Evolutionary conservation across 2,888 invertebrate genomes (phyloP), one percentile per base, ranked within the genome.

Genomic region (Lydus trimaculatus): DNA sequence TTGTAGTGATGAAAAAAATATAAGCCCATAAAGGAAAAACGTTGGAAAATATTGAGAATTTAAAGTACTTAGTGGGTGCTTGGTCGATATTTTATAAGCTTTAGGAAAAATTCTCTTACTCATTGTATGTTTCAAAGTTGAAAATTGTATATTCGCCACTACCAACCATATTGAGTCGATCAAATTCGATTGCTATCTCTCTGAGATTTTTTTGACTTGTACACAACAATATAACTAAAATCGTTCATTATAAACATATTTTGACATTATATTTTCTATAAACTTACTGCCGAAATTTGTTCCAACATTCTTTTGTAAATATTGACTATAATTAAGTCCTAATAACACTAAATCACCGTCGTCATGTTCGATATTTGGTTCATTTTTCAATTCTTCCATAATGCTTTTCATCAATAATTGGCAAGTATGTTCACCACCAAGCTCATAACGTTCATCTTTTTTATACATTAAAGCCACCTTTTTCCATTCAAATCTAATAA

Each of bases 61-160:
- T n/a, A n/a, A n/a, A n/a, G n/a, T n/a, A n/a, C n/a, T n/a, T n/a
- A n/a, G n/a, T n/a, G n/a, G n/a, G n/a, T n/a, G n/a, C n/a, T n/a
- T n/a, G n/a, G n/a, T n/a, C n/a, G n/a, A n/a, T n/a, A n/a, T n/a
- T n/a, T n/a, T n/a, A 28, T 28, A 28, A 28, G 28, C 2, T 36
- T 36, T 15, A 36, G 3, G 15, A 43, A 7, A n/a, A 17, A 7
- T 43, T 43, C 66, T 85, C 91, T 91, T 86, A 98, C 98, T 96
- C 95, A 75, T 95, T 95, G 85, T 97, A 98, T 43, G 99, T 89
- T 84, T 98, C 98, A 79, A 99, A 96, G 86, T 97, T 99, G 87
- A 99, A 96, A 88, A 99, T 98, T 64, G 98, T 96, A 86, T 98
- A 99, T 87, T 99, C 98, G 8, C 98, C 98, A 69, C 94, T 95